These are phyloP conservation scores for Pachypanchax playfairii DNA, from an alignment of 2,113 vertebrate genomes.

Conservation along the genomic window DNA sequence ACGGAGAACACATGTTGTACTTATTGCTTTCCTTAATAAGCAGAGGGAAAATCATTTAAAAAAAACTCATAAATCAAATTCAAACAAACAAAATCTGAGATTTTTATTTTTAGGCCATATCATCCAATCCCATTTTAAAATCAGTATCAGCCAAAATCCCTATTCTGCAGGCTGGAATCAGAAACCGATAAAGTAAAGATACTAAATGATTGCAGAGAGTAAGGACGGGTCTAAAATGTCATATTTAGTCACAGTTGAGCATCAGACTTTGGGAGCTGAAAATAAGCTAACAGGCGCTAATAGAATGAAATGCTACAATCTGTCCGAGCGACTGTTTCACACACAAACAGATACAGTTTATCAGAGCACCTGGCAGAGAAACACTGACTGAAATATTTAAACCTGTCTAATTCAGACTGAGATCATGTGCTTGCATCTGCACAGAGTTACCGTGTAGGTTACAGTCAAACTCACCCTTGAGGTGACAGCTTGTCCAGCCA, in stretches of 20 bases:
- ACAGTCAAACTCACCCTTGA: constrained; percentile 82
- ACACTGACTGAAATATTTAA: background rate
- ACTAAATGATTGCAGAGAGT: background rate
- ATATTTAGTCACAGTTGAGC: background rate
- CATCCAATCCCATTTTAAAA: too few relatives aligned
- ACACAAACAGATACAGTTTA: background rate
- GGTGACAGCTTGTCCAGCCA: constrained; percentile 97
- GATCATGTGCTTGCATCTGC: background rate
- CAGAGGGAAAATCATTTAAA: too few relatives aligned
- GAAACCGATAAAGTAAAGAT: too few relatives aligned
- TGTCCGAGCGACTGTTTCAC: background rate
- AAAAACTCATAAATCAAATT: too few relatives aligned
- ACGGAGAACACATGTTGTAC: too few relatives aligned
- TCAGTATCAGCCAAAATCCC: too few relatives aligned
- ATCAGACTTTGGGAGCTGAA: background rate
- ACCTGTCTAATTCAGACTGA: background rate
- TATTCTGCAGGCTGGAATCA: too few relatives aligned
- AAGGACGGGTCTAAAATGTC: background rate
- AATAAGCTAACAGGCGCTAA: background rate
- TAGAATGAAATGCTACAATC: background rate
- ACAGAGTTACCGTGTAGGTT: background rate
- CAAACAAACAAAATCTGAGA: too few relatives aligned
- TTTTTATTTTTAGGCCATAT: too few relatives aligned
- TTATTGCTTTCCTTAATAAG: too few relatives aligned
- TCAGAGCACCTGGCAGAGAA: background rate